A percentile compares a stretch with the other conserved stretches of the same genome.
These are phyloP conservation scores for Drosophila kikkawai DNA, from an alignment of 1,140 invertebrate species.

Conservation along the genomic window DNA sequence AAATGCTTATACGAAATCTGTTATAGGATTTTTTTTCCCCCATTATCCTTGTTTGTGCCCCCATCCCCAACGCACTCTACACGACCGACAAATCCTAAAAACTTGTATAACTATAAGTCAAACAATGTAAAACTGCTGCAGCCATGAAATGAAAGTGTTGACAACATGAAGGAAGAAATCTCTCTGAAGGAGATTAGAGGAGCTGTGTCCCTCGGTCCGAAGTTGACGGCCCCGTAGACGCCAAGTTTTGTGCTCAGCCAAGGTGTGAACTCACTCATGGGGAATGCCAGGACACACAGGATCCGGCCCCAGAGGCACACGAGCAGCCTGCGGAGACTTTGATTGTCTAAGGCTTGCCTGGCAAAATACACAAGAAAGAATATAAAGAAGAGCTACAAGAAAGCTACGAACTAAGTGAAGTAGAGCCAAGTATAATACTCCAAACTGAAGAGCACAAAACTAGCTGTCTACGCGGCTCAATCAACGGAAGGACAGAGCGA, in stretches of 20 bases:
- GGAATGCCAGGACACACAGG: constrained; percentile 18
- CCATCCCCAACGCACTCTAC: constrained; percentile 20
- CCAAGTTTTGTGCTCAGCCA: constrained; percentile 36
- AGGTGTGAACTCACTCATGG: constrained; percentile 23
- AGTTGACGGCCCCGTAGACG: constrained; percentile 30
- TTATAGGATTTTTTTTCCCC: constrained; percentile 68
- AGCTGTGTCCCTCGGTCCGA: constrained; percentile 9
- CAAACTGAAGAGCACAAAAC: constrained; percentile 36
- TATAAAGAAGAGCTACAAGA: constrained; percentile 14
- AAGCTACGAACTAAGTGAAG: constrained; percentile 4
- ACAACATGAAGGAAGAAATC: constrained; percentile 6
- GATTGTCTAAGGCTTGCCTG: constrained; percentile 79
- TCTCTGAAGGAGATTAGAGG: constrained; percentile 14
- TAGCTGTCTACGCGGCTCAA: constrained; percentile 33
- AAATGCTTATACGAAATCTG: constrained; percentile 63
- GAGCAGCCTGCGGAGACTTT: constrained; percentile 78
- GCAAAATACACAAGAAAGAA: not conserved
- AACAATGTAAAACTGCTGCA: constrained; percentile 28
- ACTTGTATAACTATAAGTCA: constrained; percentile 5
- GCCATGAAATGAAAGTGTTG: constrained; percentile 26
- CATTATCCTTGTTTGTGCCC: constrained; percentile 19
- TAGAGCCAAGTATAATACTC: constrained; percentile 41
- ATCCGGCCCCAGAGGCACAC: constrained; percentile 21
- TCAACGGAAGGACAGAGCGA: constrained; percentile 17
- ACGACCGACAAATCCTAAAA: constrained; percentile 28